Conservation (phyloP, 2,797 vertebrate species). For the Tapera naevia region DNA sequence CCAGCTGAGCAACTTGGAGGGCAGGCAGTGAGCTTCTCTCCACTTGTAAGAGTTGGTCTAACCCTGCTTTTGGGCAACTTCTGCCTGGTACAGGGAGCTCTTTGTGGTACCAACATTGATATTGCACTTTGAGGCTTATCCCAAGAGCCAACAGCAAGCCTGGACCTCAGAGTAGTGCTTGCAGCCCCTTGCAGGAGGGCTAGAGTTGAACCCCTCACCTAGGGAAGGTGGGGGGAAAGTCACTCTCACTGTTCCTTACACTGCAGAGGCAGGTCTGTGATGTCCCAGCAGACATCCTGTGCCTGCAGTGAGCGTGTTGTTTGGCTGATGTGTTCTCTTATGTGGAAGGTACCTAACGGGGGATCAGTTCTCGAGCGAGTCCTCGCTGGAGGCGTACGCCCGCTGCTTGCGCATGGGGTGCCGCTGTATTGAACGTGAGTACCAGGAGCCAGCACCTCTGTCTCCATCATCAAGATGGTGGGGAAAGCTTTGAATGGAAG, state of each 20-base stretch:
- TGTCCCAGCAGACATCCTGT: neutral
- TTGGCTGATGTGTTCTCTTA: constrained; percentile 9
- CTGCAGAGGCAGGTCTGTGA: accelerated
- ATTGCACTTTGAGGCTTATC: neutral
- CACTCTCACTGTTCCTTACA: accelerated
- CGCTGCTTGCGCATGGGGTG: constrained; percentile 98
- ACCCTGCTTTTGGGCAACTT: neutral
- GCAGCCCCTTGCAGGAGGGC: neutral
- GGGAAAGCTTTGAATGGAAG: neutral
- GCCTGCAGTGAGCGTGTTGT: accelerated
- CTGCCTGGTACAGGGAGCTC: neutral
- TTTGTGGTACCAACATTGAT: neutral
- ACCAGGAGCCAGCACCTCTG: accelerated
- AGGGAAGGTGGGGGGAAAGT: neutral
- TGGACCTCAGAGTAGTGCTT: neutral
- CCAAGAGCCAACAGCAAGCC: neutral
- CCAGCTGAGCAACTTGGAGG: neutral
- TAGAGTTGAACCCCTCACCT: neutral
- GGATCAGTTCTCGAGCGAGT: constrained; percentile 98
- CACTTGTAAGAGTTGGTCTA: neutral
- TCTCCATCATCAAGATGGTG: accelerated
- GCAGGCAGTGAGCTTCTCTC: neutral
- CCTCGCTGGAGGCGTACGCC: constrained; percentile 97
- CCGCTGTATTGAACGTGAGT: constrained; percentile 96
- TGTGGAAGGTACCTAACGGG: constrained; percentile 87